Evolutionary conservation across 1,140 invertebrate genomes (phyloP), one percentile per base, ranked within the genome.

Genomic region (Nilaparvata lugens): DNA sequence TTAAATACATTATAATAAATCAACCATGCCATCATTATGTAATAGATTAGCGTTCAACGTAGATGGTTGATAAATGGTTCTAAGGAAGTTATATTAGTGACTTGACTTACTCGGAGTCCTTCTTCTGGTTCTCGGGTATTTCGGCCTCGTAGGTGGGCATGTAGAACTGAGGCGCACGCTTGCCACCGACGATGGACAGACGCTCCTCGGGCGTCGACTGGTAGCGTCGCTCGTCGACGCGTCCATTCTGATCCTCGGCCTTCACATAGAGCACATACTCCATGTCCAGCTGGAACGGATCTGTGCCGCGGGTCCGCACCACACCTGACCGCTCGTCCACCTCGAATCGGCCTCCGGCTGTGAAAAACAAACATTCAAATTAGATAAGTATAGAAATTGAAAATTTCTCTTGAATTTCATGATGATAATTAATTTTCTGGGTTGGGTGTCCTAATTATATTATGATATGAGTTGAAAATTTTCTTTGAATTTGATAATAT

Each of bases 191-290:
- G 70, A 95, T 95, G 18, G 91, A 94, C 6, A 96, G 74, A 1
- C 92, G 79, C 70, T 95, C 91, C 72, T 96, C 93, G 4, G 87
- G 85, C 19, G 93, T 95, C 1, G 90, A 91, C 48, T 66, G 93
- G 74, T 87, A 95, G 52, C 86, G 79, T 58, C 88, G 81, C 66
- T 95, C 91, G 69, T 93, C 91, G 11, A 93, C 84, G 55, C 91
- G 82, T 19, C 93, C 93, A 71, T 93, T 95, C 74, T 92, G 92
- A 79, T 96, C 93, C 78, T 96, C 93, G 0, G 93, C 93, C 76
- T 95, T 95, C 13, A 96, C 93, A 71, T 96, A 96, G 57, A 96
- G 76, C 16, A 95, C 92, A 72, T 96, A 96, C 71, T 96, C 93
- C 89, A 95, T 95, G 72, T 96, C 93, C 67, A 95, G 74, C 73